Evolutionary conservation across 2,797 vertebrate species (phyloP).

Genomic region (Dendrocincla tyrannina): DNA sequence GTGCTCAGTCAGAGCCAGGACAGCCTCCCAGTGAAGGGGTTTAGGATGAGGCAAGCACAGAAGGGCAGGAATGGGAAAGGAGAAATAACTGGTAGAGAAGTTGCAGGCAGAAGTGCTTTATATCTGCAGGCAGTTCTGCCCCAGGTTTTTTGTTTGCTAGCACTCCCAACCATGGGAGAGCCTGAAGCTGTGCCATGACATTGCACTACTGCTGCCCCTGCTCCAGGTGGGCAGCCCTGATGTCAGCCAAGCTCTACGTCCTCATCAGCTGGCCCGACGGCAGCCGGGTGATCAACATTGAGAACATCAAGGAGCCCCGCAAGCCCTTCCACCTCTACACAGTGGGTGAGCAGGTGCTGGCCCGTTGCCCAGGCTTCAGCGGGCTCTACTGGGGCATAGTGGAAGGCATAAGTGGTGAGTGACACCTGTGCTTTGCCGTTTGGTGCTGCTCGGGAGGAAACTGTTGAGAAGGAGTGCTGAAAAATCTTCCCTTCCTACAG

Average conservation of each 20-base stretch:
- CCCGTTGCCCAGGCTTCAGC: slow-evolving; percentile 48
- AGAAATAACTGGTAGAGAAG: background rate
- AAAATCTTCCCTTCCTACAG: background rate
- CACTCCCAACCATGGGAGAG: fast-evolving
- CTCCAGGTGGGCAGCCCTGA: background rate
- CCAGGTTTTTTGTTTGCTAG: fast-evolving
- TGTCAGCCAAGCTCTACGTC: slow-evolving; percentile 47
- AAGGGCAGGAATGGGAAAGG: background rate
- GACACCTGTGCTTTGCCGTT: background rate
- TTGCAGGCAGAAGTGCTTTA: background rate
- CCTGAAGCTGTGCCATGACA: fast-evolving
- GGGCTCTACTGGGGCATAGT: slow-evolving; percentile 58
- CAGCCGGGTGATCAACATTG: slow-evolving; percentile 58
- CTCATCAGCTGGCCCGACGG: slow-evolving; percentile 62
- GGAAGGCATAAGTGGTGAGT: slow-evolving; percentile 65
- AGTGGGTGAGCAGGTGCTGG: slow-evolving; percentile 54
- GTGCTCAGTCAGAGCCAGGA: background rate
- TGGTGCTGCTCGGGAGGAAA: background rate
- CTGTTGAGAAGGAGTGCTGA: background rate
- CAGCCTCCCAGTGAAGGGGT: background rate
- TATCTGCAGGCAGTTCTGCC: background rate
- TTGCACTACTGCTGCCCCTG: background rate
- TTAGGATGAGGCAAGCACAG: background rate
- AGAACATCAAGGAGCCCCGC: slow-evolving; percentile 69
- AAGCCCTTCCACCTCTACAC: slow-evolving; percentile 61